Percentiles rank a stretch among this genome's conserved stretches.
Conservation (phyloP, 2,797 vertebrate genomes). For the Petrocephalus sullivani region DNA sequence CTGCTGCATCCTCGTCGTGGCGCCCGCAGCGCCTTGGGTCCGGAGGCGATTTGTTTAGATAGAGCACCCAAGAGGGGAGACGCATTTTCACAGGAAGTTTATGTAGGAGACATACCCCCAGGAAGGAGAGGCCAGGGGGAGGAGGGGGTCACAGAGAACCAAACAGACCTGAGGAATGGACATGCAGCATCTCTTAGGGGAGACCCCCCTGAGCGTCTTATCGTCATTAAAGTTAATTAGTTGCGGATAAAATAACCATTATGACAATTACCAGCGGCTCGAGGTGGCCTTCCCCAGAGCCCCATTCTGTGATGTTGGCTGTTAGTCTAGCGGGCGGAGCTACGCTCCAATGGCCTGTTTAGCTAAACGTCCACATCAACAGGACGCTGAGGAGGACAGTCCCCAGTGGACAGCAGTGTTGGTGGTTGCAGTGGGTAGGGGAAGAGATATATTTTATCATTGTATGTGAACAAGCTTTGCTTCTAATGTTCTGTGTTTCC, state of each 20-base stretch:
- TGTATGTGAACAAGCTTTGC: constrained; percentile 75
- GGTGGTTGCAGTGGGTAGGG: constrained; percentile 39
- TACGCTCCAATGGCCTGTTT: constrained; percentile 59
- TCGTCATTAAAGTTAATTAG: constrained; percentile 57
- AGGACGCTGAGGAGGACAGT: constrained; percentile 69
- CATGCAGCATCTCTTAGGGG: constrained; percentile 16
- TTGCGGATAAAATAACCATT: constrained; percentile 65
- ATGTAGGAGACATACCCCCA: constrained; percentile 58
- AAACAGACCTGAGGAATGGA: constrained; percentile 38
- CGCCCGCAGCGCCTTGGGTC: constrained; percentile 1
- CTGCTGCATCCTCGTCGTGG: background rate
- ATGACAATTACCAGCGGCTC: constrained; percentile 63
- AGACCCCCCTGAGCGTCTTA: constrained; percentile 42
- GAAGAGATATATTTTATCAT: constrained; percentile 76
- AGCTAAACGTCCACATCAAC: constrained; percentile 73
- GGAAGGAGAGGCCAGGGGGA: constrained; percentile 28
- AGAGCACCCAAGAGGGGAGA: constrained; percentile 38
- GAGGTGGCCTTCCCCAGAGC: constrained; percentile 52
- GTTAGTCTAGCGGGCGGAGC: constrained; percentile 40
- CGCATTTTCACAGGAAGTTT: constrained; percentile 66
- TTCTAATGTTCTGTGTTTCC: constrained; percentile 88
- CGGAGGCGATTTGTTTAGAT: constrained; percentile 42
- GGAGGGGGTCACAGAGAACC: constrained; percentile 42
- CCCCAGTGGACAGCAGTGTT: constrained; percentile 29
- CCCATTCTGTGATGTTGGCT: constrained; percentile 46